Conservation (phyloP, 2,113 vertebrate genomes). For the Solenodon paradoxus region DNA sequence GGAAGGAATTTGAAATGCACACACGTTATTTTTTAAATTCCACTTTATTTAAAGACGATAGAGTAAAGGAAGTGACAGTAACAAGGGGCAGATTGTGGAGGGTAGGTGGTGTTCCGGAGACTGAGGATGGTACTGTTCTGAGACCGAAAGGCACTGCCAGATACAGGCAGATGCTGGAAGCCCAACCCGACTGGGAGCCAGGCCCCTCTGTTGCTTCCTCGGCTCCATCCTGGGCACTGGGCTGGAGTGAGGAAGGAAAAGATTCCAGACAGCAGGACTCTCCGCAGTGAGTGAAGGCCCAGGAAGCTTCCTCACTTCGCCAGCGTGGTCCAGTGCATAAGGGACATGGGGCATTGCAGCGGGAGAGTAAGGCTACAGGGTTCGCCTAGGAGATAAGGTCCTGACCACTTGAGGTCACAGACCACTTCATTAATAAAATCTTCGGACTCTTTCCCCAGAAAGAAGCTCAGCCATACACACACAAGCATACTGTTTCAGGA, state of each 20-base stretch:
- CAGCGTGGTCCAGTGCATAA: background rate
- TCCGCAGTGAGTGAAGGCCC: background rate
- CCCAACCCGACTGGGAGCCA: background rate
- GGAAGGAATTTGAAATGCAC: background rate
- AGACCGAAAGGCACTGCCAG: background rate
- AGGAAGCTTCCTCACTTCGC: background rate
- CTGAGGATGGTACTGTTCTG: too few species aligned
- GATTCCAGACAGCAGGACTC: background rate
- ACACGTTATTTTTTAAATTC: background rate
- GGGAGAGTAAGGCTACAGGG: too few species aligned
- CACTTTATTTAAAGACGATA: slow-evolving; percentile 1
- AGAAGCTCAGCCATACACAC: background rate
- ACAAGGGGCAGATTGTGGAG: background rate
- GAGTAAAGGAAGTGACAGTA: background rate
- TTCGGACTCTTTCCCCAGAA: background rate
- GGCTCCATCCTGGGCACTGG: too few species aligned
- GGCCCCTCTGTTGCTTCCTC: background rate
- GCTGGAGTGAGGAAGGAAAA: background rate
- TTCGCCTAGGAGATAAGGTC: background rate
- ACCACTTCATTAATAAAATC: background rate
- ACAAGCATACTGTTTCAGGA: background rate
- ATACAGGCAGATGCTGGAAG: background rate
- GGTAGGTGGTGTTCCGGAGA: too few species aligned
- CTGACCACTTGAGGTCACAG: background rate
- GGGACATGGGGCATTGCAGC: too few species aligned